These are phyloP conservation scores for Pipra filicauda DNA, from an alignment of 2,113 vertebrate species.

Conservation along the genomic window DNA sequence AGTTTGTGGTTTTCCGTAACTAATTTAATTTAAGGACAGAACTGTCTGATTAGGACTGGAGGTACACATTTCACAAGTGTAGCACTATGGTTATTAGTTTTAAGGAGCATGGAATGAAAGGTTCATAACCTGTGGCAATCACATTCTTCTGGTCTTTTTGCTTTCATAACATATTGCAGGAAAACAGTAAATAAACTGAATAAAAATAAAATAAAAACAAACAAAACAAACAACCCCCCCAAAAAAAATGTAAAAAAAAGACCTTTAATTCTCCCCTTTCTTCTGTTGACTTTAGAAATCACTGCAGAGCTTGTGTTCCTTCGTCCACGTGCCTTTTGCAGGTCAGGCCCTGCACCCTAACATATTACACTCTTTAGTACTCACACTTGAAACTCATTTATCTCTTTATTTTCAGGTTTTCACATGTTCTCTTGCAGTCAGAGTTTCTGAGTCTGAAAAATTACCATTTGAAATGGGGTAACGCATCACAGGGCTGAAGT, in stretches of 20 bases:
- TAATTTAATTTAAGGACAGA: conserved; percentile 7
- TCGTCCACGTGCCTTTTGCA: background rate
- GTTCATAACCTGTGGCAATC: background rate
- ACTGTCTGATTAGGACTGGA: background rate
- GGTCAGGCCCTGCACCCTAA: background rate
- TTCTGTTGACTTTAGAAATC: background rate
- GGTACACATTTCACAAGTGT: background rate
- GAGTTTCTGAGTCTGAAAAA: background rate
- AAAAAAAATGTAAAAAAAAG: no score
- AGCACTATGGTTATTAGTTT: background rate
- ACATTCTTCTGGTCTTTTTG: background rate
- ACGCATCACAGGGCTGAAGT: background rate
- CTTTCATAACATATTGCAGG: background rate
- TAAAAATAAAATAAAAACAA: background rate
- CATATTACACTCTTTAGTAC: background rate
- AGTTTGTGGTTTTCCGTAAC: background rate
- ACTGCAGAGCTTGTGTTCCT: background rate
- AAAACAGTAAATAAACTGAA: background rate
- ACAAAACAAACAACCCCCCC: background rate
- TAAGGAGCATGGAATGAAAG: background rate
- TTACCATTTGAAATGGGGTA: background rate
- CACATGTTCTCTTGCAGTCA: background rate
- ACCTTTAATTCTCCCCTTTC: background rate
- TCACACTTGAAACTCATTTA: background rate
- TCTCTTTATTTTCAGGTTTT: conserved; percentile 23